phyloP scores from a whole-genome alignment of 1,140 invertebrate species.

The Aleiodes sp. region DNA sequence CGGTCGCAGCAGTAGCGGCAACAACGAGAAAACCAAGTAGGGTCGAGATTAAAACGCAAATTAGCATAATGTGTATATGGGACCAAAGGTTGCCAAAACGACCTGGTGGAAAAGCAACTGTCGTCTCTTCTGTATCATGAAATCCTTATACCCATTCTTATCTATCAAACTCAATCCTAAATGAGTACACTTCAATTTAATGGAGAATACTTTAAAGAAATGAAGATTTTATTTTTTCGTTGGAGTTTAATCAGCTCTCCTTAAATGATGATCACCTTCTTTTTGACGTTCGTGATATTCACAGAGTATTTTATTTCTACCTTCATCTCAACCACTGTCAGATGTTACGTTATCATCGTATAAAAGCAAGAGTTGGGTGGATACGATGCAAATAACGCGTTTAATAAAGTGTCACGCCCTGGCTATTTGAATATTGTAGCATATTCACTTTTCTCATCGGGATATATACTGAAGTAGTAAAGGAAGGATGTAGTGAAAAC shows the following conservation, averaged over 20 bases:
- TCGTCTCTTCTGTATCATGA: conserved; percentile 19
- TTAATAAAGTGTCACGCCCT: conserved; percentile 62
- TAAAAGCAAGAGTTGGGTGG: background rate
- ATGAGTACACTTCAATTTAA: background rate
- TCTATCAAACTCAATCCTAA: background rate
- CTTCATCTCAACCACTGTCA: conserved; percentile 1
- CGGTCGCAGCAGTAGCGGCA: conserved; percentile 38
- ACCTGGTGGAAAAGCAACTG: background rate
- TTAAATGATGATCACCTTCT: background rate
- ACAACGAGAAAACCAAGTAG: conserved; percentile 27
- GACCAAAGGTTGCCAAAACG: conserved; percentile 18
- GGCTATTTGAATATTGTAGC: conserved; percentile 62
- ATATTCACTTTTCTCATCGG: conserved; percentile 63
- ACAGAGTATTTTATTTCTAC: background rate
- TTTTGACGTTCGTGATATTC: background rate
- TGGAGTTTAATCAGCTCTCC: background rate
- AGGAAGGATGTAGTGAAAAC: background rate
- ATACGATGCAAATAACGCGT: conserved; percentile 54
- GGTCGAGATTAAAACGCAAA: conserved; percentile 56
- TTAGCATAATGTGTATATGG: conserved; percentile 56
- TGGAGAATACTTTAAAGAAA: background rate
- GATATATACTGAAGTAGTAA: conserved; percentile 30
- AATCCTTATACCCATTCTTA: conserved; percentile 2
- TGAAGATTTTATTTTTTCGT: background rate
- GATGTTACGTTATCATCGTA: conserved; percentile 5